Conservation (phyloP, 1,140 invertebrate genomes). For the Grapholita molesta region DNA sequence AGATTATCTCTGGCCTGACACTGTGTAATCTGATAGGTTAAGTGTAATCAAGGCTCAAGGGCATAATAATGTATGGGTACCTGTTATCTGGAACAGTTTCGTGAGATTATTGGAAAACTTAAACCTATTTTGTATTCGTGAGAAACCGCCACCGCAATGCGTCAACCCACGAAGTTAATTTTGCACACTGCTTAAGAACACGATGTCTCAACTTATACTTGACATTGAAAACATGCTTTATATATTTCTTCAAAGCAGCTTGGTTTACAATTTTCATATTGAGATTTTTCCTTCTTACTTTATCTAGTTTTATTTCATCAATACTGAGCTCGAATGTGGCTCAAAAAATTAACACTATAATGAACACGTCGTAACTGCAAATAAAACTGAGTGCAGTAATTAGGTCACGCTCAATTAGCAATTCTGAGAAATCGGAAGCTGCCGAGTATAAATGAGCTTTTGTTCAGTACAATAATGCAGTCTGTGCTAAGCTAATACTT, state of each 20-base stretch:
- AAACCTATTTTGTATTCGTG: background rate
- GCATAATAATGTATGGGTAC: too few relatives aligned
- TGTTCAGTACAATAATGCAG: background rate
- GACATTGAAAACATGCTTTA: background rate
- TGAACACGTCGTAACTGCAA: background rate
- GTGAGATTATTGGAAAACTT: background rate
- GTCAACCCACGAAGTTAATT: background rate
- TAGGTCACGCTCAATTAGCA: background rate
- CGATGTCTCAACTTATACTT: background rate
- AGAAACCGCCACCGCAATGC: background rate
- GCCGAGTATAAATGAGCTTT: background rate
- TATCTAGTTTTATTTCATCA: too few relatives aligned
- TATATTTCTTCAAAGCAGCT: background rate
- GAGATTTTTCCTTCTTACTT: too few relatives aligned
- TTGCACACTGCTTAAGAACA: constrained; percentile 6
- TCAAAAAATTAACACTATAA: background rate
- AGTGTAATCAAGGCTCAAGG: too few relatives aligned
- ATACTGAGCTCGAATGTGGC: too few relatives aligned
- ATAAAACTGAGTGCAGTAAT: background rate
- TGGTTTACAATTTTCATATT: too few relatives aligned
- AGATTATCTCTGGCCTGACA: too few relatives aligned
- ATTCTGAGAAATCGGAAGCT: constrained; percentile 1
- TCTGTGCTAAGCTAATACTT: background rate
- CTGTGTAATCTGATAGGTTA: too few relatives aligned
- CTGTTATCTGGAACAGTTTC: too few relatives aligned